Conservation (phyloP, 1,140 invertebrate genomes). For the Zaprionus davidi region DNA sequence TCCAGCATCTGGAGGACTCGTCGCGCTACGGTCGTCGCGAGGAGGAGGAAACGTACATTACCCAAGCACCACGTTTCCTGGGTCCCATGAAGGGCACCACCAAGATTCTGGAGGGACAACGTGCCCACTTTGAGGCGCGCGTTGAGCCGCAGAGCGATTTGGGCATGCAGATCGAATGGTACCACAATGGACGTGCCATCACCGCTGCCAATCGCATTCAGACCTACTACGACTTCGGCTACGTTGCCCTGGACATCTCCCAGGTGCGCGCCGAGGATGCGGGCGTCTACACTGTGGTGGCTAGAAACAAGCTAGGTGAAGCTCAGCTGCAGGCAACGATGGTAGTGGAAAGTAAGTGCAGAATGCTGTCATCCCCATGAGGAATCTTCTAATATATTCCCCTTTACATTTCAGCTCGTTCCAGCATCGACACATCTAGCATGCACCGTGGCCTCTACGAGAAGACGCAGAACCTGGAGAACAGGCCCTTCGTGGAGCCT, state of each 20-base stretch:
- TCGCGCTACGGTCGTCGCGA: constrained; percentile 87
- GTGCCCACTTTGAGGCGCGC: constrained; percentile 97
- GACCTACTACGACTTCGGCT: constrained; percentile 97
- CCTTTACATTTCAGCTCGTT: constrained; percentile 88
- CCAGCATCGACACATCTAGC: constrained; percentile 93
- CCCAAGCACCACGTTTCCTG: constrained; percentile 92
- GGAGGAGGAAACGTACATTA: constrained; percentile 91
- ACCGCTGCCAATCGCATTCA: constrained; percentile 94
- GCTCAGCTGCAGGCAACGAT: constrained; percentile 92
- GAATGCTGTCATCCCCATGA: not conserved
- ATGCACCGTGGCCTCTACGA: constrained; percentile 94
- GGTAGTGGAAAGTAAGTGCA: constrained; percentile 93
- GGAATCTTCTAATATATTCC: not conserved
- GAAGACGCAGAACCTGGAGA: constrained; percentile 94
- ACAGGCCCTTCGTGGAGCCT: constrained; percentile 93
- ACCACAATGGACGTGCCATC: constrained; percentile 94
- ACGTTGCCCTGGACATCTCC: constrained; percentile 96
- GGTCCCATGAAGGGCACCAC: constrained; percentile 95
- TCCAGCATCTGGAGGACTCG: constrained; percentile 94
- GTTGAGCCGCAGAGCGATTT: constrained; percentile 96
- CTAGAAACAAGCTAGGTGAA: constrained; percentile 94
- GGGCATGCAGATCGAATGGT: constrained; percentile 95
- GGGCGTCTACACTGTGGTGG: constrained; percentile 94
- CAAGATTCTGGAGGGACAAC: constrained; percentile 97
- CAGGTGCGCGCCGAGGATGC: constrained; percentile 94